Evolutionary conservation across 2,888 invertebrate species (phyloP).

Genomic region (Tetheella fluctuosa): DNA sequence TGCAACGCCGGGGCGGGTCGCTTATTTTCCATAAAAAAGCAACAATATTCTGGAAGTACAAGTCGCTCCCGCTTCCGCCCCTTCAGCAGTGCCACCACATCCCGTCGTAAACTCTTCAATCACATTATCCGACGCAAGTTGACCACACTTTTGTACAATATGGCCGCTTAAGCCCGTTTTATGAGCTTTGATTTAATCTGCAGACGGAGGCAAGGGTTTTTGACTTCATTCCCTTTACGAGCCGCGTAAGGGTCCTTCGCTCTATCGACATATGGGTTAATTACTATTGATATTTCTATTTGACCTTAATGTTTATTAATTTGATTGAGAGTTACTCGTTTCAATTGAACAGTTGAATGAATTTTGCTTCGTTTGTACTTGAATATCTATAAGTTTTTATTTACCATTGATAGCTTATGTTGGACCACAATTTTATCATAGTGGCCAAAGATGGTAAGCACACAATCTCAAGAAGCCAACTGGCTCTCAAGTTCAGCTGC

Average conservation of each 20-base stretch:
- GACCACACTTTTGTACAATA: slow-evolving; percentile 11
- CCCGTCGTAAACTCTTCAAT: neutral
- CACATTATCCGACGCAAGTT: neutral
- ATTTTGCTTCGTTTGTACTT: too few species aligned
- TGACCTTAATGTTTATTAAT: neutral
- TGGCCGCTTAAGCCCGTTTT: slow-evolving; percentile 6
- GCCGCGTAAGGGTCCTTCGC: neutral
- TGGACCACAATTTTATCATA: too few species aligned
- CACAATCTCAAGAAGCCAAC: too few species aligned
- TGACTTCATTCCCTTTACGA: neutral
- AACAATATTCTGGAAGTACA: too few species aligned
- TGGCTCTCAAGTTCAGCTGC: too few species aligned
- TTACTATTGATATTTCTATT: neutral
- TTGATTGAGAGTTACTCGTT: neutral
- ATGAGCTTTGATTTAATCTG: slow-evolving; percentile 13
- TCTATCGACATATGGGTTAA: neutral
- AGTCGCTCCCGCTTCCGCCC: neutral
- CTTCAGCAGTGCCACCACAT: neutral
- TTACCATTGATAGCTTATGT: too few species aligned
- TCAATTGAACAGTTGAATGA: too few species aligned
- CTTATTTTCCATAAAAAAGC: too few species aligned
- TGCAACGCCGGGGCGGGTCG: too few species aligned
- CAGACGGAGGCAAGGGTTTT: neutral
- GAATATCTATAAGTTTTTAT: too few species aligned
- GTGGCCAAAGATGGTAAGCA: too few species aligned